Conservation (phyloP, 2,888 invertebrate species). For the Drosophila greeni region DNA sequence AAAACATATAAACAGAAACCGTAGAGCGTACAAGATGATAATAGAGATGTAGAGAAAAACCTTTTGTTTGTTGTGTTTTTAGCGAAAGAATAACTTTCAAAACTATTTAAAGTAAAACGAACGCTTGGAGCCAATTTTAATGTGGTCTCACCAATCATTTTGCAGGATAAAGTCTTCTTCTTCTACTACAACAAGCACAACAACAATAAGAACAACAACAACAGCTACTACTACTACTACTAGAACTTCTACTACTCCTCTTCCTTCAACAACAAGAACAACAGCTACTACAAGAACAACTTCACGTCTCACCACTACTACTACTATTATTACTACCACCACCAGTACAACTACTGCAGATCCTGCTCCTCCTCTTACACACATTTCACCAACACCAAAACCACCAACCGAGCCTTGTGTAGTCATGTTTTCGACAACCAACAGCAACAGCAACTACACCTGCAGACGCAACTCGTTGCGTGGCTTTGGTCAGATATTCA, state of each 20-base stretch:
- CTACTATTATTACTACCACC: conserved; percentile 11
- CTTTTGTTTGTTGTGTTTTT: conserved; percentile 55
- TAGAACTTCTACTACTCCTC: conserved; percentile 63
- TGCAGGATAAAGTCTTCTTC: conserved; percentile 79
- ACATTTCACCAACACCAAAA: conserved; percentile 67
- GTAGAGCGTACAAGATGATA: conserved; percentile 15
- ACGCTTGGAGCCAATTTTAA: conserved; percentile 73
- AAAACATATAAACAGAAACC: background rate
- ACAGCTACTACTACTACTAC: conserved; percentile 73
- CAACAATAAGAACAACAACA: conserved; percentile 64
- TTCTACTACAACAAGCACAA: conserved; percentile 75
- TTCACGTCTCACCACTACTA: conserved; percentile 66
- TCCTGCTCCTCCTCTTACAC: conserved; percentile 74
- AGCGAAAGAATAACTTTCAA: conserved; percentile 13
- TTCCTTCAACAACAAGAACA: conserved; percentile 71
- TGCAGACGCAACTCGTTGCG: conserved; percentile 35
- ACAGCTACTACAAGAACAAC: conserved; percentile 66
- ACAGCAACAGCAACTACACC: conserved; percentile 19
- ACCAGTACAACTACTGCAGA: conserved; percentile 58
- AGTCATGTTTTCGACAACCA: conserved; percentile 16
- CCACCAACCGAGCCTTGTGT: conserved; percentile 34
- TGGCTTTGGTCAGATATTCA: conserved; percentile 53
- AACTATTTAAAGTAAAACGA: conserved; percentile 29
- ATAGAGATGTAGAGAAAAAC: conserved; percentile 8
- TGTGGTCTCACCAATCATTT: conserved; percentile 79